Evolutionary conservation across 2,797 vertebrate species (phyloP), one percentile per base, ranked within the genome.

Genomic region (Champsocephalus gunnari): DNA sequence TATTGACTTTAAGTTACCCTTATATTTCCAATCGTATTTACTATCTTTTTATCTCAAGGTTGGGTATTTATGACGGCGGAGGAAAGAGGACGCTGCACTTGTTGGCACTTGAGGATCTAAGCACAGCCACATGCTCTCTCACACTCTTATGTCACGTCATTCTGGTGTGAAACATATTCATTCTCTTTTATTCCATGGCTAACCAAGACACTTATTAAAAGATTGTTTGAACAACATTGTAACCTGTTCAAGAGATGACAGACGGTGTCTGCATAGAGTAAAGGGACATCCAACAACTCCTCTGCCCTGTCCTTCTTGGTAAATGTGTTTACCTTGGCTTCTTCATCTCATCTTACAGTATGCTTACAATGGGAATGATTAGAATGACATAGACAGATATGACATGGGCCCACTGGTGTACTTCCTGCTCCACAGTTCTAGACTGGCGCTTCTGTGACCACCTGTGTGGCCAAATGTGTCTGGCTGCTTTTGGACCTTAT

Each of bases 361-460:
- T 75, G 82, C 54, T 65, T 77, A 73, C 72, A 73, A 91, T 90
- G 89, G 74, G 79, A 89, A 91, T 92, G 90, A 91, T 93, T 92
- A 96, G 85, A 96, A 96, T 84, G 95, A 96, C 92, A 96, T 93
- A 77, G 95, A 96, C 92, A 96, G 87, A 81, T 96, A 96, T 89
- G 95, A 95, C 95, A 96, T 95, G 89, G 95, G 95, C 82, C 95
- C 95, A 87, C 95, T 96, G 83, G 93, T 95, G 92, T 96, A 96
- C 86, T 96, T 96, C 79, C 95, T 93, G 89, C 94, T 95, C 95
- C 95, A 96, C 65, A 96, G 92, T 90, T 96, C 95, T 75, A 96
- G 91, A 88, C 95, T 96, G 63, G 95, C 91, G 11, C 95, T 96
- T 84, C 95, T 92, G 83, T 94, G 94, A 62, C 95, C 95, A 57